phyloP scores from a whole-genome alignment of 2,888 invertebrate species.

The Phlogophora meticulosa region DNA sequence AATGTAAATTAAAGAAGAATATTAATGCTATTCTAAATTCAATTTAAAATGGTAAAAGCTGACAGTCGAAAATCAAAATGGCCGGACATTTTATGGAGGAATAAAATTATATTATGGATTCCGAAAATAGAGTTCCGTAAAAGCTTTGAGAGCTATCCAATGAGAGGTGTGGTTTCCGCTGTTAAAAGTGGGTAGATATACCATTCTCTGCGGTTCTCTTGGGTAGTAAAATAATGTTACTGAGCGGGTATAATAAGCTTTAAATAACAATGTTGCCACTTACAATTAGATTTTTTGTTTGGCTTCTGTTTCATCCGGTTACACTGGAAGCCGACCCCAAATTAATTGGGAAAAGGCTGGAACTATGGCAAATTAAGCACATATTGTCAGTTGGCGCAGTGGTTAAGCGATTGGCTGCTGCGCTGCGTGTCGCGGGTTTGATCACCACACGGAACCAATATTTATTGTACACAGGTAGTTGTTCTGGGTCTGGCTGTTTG shows the following conservation, averaged over 20 bases:
- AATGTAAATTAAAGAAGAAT: constrained; percentile 17
- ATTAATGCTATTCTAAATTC: constrained; percentile 40
- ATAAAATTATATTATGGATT: constrained; percentile 16
- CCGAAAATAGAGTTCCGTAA: constrained; percentile 29
- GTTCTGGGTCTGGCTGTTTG: no score
- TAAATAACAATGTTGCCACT: neutral
- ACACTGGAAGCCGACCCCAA: no score
- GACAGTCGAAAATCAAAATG: constrained; percentile 20
- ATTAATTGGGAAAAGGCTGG: no score
- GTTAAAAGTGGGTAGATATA: neutral
- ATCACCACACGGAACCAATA: no score
- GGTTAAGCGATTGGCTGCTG: no score
- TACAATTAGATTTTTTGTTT: neutral
- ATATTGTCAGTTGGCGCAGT: no score
- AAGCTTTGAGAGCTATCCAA: constrained; percentile 40
- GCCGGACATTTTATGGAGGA: constrained; percentile 16
- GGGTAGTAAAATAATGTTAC: constrained; percentile 15
- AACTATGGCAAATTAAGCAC: no score
- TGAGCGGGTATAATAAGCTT: constrained; percentile 14
- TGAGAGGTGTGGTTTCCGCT: constrained; percentile 29
- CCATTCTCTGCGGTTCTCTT: constrained; percentile 4
- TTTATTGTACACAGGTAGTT: no score
- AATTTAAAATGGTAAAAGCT: constrained; percentile 41
- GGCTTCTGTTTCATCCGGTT: neutral
- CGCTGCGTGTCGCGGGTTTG: no score